A percentile compares a stretch with the other conserved stretches of the same genome.
These are phyloP conservation scores for Sebastes hopkinsi DNA, from an alignment of 2,797 vertebrate genomes.

Conservation along the genomic window DNA sequence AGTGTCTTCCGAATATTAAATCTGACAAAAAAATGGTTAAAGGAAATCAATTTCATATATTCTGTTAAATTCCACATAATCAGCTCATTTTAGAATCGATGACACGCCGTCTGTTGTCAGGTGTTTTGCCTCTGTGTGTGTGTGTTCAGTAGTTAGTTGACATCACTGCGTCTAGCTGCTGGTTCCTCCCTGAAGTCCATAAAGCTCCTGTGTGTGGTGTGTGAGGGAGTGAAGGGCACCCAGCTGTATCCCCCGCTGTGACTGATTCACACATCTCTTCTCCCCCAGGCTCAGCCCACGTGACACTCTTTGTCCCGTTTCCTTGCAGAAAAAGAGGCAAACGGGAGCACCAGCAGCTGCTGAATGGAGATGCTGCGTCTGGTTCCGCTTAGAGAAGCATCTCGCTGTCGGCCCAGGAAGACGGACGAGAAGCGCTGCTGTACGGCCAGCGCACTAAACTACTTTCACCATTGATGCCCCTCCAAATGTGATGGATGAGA, in stretches of 20 bases:
- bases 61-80: neutral
- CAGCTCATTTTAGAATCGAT: neutral
- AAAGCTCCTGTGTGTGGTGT: constrained; percentile 2
- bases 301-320: constrained; percentile 48
- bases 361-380: constrained; percentile 9
- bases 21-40: neutral
- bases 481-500: neutral
- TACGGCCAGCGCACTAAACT: neutral
- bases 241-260: constrained; percentile 49
- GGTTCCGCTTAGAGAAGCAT: constrained; percentile 25
- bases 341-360: constrained; percentile 51
- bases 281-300: constrained; percentile 33
- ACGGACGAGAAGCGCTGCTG: constrained; percentile 12
- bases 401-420: constrained; percentile 9
- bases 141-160: neutral
- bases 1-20: no score
- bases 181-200: constrained; percentile 1
- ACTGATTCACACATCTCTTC: constrained; percentile 43
- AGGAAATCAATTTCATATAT: neutral
- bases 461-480: neutral
- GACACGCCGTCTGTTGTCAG: neutral
- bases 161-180: neutral
- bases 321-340: constrained; percentile 19
- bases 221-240: constrained; percentile 8
- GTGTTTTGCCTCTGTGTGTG: neutral